phyloP scores from a whole-genome alignment of 2,797 vertebrate genomes.

The Parambassis ranga region DNA sequence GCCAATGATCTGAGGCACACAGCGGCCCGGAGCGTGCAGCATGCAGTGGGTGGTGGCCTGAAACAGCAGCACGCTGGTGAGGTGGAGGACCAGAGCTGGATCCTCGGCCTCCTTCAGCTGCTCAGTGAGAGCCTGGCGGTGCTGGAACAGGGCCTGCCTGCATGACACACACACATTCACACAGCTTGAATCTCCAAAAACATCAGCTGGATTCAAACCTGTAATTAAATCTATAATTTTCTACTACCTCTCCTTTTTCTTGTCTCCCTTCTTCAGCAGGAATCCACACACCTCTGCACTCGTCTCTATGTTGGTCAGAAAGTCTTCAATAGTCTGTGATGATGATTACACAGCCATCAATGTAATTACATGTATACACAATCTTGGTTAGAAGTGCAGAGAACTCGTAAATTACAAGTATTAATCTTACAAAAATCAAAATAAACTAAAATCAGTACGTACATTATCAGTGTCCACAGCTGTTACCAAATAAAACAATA shows the following conservation, averaged over 20 bases:
- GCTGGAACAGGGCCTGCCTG: slow-evolving; percentile 86
- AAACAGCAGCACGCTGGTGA: slow-evolving; percentile 91
- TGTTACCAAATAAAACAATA: no score
- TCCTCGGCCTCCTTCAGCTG: slow-evolving; percentile 91
- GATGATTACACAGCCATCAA: not conserved
- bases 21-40: slow-evolving; percentile 95
- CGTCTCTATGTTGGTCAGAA: slow-evolving; percentile 85
- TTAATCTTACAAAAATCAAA: no score
- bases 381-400: no score
- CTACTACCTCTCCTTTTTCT: slow-evolving; percentile 93
- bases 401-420: no score
- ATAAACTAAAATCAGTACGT: no score
- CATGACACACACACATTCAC: not conserved
- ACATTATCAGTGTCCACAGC: no score
- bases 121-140: slow-evolving; percentile 90
- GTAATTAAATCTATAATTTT: not conserved
- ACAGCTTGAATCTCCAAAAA: not conserved
- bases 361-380: no score
- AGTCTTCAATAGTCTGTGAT: slow-evolving; percentile 89
- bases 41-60: slow-evolving; percentile 89
- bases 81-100: slow-evolving; percentile 90
- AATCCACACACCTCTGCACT: slow-evolving; percentile 90
- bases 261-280: slow-evolving; percentile 93
- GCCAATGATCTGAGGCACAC: slow-evolving; percentile 91
- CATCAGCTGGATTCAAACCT: no score